Conservation (phyloP, 2,113 vertebrate species). For the Thymallus thymallus region DNA sequence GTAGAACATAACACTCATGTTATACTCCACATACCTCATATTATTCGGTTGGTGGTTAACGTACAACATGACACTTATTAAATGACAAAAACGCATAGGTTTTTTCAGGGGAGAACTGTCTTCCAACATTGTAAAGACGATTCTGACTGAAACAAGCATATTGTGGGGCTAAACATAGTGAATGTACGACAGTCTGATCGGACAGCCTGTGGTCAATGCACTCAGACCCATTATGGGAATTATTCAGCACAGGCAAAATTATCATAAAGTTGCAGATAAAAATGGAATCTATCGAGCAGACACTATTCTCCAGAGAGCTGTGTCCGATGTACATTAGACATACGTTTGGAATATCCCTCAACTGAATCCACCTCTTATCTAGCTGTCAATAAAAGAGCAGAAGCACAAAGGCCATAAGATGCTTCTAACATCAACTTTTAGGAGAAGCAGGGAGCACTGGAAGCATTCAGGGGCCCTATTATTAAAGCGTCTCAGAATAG, state of each 20-base stretch:
- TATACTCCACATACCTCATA: slow-evolving; percentile 73
- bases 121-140: slow-evolving; percentile 47
- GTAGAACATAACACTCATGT: slow-evolving; percentile 35
- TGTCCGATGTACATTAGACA: not conserved
- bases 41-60: slow-evolving; percentile 56
- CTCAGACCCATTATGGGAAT: not conserved
- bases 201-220: not conserved
- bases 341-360: not conserved
- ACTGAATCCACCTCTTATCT: not conserved
- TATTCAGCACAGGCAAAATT: not conserved
- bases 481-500: too few species aligned
- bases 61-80: slow-evolving; percentile 53
- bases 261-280: not conserved
- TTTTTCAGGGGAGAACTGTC: slow-evolving; percentile 44
- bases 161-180: not conserved
- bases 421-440: not conserved
- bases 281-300: not conserved
- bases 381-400: slow-evolving; percentile 17
- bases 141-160: slow-evolving; percentile 28
- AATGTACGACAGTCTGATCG: not conserved
- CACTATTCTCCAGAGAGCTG: not conserved
- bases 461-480: too few species aligned
- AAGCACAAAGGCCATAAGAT: slow-evolving; percentile 9
- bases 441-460: not conserved
- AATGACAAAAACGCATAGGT: slow-evolving; percentile 46